Evolutionary conservation across 1,140 invertebrate genomes (phyloP).

Genomic region (Temnothorax curvispinosus): DNA sequence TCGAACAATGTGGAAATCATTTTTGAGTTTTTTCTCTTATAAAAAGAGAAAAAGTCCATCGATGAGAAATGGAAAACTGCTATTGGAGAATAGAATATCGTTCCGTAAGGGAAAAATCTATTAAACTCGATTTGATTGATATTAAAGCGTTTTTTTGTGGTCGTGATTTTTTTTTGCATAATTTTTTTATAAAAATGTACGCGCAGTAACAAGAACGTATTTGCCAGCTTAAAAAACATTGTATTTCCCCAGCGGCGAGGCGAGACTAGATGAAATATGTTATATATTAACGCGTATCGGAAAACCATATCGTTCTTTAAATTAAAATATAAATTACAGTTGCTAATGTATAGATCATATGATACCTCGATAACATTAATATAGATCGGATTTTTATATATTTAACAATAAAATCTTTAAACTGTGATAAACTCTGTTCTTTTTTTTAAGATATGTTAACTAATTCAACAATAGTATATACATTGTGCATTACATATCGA

Average conservation of each 20-base stretch:
- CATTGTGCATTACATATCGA: neutral
- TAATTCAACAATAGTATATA: slow-evolving; percentile 36
- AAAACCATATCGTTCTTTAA: slow-evolving; percentile 48
- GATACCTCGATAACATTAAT: slow-evolving; percentile 29
- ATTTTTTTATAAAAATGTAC: slow-evolving; percentile 21
- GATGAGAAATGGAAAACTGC: neutral
- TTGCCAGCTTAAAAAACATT: slow-evolving; percentile 52
- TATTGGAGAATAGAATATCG: neutral
- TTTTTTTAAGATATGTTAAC: slow-evolving; percentile 6
- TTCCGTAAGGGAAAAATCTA: neutral
- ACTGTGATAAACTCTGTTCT: slow-evolving; percentile 15
- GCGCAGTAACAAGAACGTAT: slow-evolving; percentile 31
- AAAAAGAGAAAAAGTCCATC: neutral
- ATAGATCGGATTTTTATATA: slow-evolving; percentile 19
- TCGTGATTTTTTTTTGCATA: neutral
- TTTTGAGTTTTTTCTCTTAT: neutral
- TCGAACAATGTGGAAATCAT: neutral
- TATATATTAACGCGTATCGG: slow-evolving; percentile 49
- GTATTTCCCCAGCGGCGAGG: slow-evolving; percentile 52
- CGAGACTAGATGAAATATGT: slow-evolving; percentile 55
- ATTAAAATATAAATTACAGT: slow-evolving; percentile 32
- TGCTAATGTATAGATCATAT: slow-evolving; percentile 1
- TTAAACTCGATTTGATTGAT: neutral
- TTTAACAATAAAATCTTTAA: slow-evolving; percentile 42
- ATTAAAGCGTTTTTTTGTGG: slow-evolving; percentile 4